Conservation (phyloP, 2,113 vertebrate species). For the Labeo catla region DNA sequence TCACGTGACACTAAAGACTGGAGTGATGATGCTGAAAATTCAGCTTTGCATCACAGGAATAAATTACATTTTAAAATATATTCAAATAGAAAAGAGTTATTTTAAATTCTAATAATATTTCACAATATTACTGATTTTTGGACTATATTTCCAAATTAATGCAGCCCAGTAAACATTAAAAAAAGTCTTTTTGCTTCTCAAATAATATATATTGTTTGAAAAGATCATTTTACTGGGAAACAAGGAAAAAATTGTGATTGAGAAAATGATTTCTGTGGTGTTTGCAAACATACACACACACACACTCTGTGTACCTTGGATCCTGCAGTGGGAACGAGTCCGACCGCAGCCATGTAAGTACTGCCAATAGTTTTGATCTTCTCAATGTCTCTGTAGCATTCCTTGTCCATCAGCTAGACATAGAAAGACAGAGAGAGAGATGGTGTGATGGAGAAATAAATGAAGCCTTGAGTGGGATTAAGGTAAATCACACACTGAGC, state of each 20-base stretch:
- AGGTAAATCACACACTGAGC: conserved; percentile 25
- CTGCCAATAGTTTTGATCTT: conserved; percentile 99
- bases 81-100: neutral
- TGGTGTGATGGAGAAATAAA: conserved; percentile 38
- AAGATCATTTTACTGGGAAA: neutral
- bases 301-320: conserved; percentile 80
- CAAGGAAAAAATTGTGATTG: neutral
- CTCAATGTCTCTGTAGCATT: conserved; percentile 95
- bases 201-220: neutral
- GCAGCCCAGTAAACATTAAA: too few relatives aligned
- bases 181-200: too few relatives aligned
- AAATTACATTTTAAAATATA: too few relatives aligned
- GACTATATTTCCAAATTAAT: too few relatives aligned
- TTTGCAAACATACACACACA: neutral
- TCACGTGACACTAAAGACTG: neutral
- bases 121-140: too few relatives aligned
- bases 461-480: conserved; percentile 25
- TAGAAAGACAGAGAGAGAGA: conserved; percentile 18
- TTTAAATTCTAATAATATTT: neutral
- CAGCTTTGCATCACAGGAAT: too few relatives aligned
- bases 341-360: conserved; percentile 98
- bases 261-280: neutral
- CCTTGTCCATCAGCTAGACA: conserved; percentile 94
- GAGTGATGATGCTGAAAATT: too few relatives aligned
- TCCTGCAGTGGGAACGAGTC: conserved; percentile 90